Evolutionary conservation across 2,797 vertebrate genomes (phyloP).

Genomic region (Pterois miles): DNA sequence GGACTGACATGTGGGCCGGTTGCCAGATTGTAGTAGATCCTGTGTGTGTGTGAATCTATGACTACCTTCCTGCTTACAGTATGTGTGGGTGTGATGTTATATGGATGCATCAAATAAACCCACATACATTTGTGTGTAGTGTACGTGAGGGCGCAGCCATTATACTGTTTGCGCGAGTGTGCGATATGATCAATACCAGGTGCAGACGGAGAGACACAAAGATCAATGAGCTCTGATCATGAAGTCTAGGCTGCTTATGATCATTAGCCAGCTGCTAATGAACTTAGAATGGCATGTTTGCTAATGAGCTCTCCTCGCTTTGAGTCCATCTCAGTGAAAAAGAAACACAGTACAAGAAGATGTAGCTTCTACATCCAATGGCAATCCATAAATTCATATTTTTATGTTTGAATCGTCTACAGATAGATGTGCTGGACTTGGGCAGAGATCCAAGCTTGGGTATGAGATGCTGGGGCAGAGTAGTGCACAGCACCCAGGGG

Average conservation of each 20-base stretch:
- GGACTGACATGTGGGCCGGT: constrained; percentile 46
- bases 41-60: background rate
- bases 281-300: constrained; percentile 50
- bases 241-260: constrained; percentile 68
- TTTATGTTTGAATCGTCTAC: constrained; percentile 6
- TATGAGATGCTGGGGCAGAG: constrained; percentile 43
- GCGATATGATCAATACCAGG: constrained; percentile 69
- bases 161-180: constrained; percentile 27
- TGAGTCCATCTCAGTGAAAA: constrained; percentile 11
- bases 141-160: background rate
- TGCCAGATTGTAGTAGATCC: constrained; percentile 64
- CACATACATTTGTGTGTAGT: background rate
- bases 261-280: constrained; percentile 72
- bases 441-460: constrained; percentile 37
- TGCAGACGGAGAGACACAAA: constrained; percentile 47
- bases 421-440: constrained; percentile 14
- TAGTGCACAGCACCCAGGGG: constrained; percentile 30
- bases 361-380: background rate
- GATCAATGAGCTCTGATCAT: constrained; percentile 76
- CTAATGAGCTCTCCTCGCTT: constrained; percentile 50
- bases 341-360: background rate
- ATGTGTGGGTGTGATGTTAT: background rate
- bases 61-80: background rate
- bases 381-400: background rate
- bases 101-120: constrained; percentile 2